These are phyloP conservation scores for Epizoanthus illoricatus DNA, from an alignment of 92 coral and sea anemone species.

Conservation along the genomic window DNA sequence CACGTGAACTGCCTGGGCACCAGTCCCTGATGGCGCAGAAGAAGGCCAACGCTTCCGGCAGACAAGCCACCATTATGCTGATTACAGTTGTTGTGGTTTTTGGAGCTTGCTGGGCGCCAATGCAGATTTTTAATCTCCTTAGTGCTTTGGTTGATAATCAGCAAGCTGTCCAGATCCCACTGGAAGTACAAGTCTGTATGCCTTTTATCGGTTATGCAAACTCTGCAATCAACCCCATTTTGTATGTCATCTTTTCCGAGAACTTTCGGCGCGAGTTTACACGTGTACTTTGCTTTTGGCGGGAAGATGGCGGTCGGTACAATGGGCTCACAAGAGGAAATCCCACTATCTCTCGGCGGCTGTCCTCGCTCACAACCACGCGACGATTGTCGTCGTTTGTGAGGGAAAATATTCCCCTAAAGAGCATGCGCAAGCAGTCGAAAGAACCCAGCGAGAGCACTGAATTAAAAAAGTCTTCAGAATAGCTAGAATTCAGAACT, in stretches of 20 bases:
- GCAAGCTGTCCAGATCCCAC: conserved; percentile 24
- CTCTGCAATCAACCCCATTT: conserved; percentile 74
- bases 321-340: conserved; percentile 37
- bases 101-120: conserved; percentile 83
- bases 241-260: conserved; percentile 78
- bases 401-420: conserved; percentile 34
- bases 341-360: conserved; percentile 23
- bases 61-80: conserved; percentile 80
- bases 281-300: conserved; percentile 57
- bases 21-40: conserved; percentile 68
- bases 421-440: conserved; percentile 33
- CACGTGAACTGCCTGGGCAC: conserved; percentile 76
- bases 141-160: conserved; percentile 30
- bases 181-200: conserved; percentile 49
- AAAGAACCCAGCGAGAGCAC: conserved; percentile 10
- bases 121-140: conserved; percentile 72
- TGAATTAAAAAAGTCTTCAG: conserved; percentile 13
- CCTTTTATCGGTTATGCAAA: conserved; percentile 76
- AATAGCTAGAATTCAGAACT: not conserved
- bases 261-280: conserved; percentile 78
- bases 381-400: conserved; percentile 27
- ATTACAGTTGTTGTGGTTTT: conserved; percentile 81
- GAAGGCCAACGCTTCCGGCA: conserved; percentile 73
- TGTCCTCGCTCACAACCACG: conserved; percentile 20
- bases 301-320: not conserved